phyloP scores from a whole-genome alignment of 1,140 invertebrate species.

The Trichonephila clavata region DNA sequence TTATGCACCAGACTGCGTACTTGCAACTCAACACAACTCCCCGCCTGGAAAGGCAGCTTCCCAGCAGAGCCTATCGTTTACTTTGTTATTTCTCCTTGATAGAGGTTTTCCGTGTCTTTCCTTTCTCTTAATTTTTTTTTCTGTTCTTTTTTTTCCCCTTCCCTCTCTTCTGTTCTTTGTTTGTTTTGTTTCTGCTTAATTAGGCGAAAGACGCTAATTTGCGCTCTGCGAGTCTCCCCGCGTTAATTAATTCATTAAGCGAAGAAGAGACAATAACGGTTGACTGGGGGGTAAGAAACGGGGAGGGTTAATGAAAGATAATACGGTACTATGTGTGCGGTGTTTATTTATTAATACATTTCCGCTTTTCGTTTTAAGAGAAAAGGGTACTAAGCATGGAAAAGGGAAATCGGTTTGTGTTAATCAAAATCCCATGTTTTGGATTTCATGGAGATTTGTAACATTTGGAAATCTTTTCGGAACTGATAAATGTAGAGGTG shows the following conservation, averaged over 20 bases:
- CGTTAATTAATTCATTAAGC: conserved; percentile 74
- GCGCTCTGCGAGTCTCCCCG: conserved; percentile 42
- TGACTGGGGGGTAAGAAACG: background rate
- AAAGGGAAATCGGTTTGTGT: background rate
- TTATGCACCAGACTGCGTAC: background rate
- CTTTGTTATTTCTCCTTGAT: background rate
- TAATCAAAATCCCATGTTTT: conserved; percentile 8
- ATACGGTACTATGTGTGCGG: background rate
- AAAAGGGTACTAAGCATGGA: background rate
- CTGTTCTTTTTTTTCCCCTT: background rate
- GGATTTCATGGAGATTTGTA: background rate
- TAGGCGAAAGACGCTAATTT: conserved; percentile 73
- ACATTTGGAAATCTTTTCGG: background rate
- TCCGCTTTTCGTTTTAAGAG: background rate
- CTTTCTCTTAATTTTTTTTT: background rate
- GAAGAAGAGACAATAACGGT: conserved; percentile 33
- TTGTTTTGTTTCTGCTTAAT: conserved; percentile 66
- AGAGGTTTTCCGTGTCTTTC: conserved; percentile 64
- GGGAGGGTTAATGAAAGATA: conserved; percentile 14
- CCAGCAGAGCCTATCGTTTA: background rate
- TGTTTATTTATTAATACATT: conserved; percentile 46
- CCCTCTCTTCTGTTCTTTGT: background rate
- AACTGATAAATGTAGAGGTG: background rate
- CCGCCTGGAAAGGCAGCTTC: background rate
- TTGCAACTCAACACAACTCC: background rate